A percentile compares a stretch with the other conserved stretches of the same genome.
These are phyloP conservation scores for Meloidogyne exigua DNA, from an alignment of 1,140 invertebrate species.

Conservation along the genomic window DNA sequence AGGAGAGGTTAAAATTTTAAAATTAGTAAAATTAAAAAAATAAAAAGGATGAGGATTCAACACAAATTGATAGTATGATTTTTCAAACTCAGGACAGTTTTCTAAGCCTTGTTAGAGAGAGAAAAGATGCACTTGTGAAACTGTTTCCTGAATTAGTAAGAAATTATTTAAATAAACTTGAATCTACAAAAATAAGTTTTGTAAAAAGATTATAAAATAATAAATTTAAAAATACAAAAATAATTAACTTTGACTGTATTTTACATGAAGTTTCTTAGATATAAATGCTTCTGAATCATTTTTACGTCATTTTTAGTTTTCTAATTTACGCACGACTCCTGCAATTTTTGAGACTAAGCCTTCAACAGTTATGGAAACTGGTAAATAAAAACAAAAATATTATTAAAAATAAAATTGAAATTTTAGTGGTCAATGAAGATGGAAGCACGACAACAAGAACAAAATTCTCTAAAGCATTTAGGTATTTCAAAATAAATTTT, in stretches of 20 bases:
- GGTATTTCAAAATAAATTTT: constrained; percentile 10
- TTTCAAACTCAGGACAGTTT: constrained; percentile 48
- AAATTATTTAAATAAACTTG: too few relatives aligned
- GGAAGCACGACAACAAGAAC: constrained; percentile 51
- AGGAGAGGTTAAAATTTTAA: background rate
- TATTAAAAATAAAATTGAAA: background rate
- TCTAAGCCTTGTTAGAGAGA: constrained; percentile 43
- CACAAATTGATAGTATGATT: constrained; percentile 32
- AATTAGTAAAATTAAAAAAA: constrained; percentile 13
- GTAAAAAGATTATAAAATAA: background rate
- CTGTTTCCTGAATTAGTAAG: constrained; percentile 42
- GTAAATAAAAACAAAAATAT: background rate
- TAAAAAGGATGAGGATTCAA: constrained; percentile 32
- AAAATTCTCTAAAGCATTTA: constrained; percentile 50
- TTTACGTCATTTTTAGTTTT: constrained; percentile 18
- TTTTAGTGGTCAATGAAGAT: constrained; percentile 43
- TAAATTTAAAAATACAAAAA: background rate
- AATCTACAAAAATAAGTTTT: background rate
- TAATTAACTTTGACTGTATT: background rate
- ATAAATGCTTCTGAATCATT: background rate
- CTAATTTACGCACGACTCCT: constrained; percentile 45
- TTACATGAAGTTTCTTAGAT: too few relatives aligned
- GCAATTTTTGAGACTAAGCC: constrained; percentile 42
- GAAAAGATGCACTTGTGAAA: constrained; percentile 48
- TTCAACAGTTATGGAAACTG: constrained; percentile 45